Conservation (phyloP, 2,113 vertebrate species). For the Phocoena phocoena region DNA sequence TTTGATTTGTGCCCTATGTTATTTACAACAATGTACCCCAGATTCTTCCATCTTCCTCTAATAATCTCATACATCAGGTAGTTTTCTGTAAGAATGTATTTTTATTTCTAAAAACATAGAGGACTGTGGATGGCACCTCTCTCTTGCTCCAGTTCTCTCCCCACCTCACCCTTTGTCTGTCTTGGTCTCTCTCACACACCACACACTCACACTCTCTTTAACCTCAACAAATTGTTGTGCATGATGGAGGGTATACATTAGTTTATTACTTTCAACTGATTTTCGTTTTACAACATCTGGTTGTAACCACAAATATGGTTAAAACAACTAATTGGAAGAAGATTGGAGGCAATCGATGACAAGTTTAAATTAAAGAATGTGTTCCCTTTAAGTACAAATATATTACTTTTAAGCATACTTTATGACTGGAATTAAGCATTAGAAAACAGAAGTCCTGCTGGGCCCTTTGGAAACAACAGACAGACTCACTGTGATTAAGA, state of each 20-base stretch:
- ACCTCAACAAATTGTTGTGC: not conserved
- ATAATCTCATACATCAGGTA: not conserved
- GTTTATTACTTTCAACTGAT: not conserved
- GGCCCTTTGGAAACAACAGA: not conserved
- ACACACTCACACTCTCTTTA: not conserved
- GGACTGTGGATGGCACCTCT: not conserved
- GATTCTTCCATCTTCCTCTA: not conserved
- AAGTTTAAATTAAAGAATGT: slow-evolving; percentile 44
- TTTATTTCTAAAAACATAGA: not conserved
- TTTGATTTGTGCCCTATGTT: not conserved
- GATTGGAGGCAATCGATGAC: not conserved
- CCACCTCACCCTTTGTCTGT: not conserved
- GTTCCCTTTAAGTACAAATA: not conserved
- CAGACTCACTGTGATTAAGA: not conserved
- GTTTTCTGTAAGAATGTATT: not conserved
- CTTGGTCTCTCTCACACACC: not conserved
- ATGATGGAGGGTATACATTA: not conserved
- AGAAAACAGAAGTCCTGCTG: not conserved
- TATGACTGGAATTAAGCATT: not conserved
- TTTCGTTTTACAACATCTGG: not conserved
- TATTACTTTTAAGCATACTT: not conserved
- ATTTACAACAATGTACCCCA: not conserved
- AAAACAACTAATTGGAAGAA: slow-evolving; percentile 8
- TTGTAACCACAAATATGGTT: not conserved
- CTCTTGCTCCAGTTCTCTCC: not conserved